These are phyloP conservation scores for Bubo scandiacus DNA, from an alignment of 2,113 vertebrate species.

Conservation along the genomic window DNA sequence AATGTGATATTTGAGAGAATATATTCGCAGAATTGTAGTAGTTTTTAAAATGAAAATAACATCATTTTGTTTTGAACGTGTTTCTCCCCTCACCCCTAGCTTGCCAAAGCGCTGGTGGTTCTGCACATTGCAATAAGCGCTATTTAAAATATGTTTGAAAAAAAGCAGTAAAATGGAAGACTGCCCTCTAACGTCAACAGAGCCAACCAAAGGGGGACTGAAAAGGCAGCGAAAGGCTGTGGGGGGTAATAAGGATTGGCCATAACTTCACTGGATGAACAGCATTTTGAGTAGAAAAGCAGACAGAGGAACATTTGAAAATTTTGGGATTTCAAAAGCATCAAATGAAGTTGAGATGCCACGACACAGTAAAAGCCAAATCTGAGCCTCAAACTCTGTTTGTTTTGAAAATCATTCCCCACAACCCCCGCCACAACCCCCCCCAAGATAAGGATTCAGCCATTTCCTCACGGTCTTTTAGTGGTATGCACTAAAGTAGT, in stretches of 20 bases:
- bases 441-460: not conserved
- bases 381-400: not conserved
- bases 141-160: not conserved
- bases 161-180: not conserved
- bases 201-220: not conserved
- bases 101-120: not conserved
- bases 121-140: not conserved
- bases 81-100: not conserved
- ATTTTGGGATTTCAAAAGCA: not conserved
- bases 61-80: not conserved
- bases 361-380: not conserved
- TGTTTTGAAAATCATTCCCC: not conserved
- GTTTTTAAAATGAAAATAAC: not conserved
- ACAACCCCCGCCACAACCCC: too few relatives aligned
- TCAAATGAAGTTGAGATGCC: not conserved
- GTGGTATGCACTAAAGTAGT: too few relatives aligned
- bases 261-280: not conserved
- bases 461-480: accelerated
- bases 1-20: not conserved
- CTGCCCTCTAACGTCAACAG: conserved; percentile 8
- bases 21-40: not conserved
- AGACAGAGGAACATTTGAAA: not conserved
- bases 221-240: not conserved
- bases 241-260: not conserved
- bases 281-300: not conserved